Base-by-base conservation (phyloP, 2,888 invertebrate species). In the Drosophila barbarae region DNA sequence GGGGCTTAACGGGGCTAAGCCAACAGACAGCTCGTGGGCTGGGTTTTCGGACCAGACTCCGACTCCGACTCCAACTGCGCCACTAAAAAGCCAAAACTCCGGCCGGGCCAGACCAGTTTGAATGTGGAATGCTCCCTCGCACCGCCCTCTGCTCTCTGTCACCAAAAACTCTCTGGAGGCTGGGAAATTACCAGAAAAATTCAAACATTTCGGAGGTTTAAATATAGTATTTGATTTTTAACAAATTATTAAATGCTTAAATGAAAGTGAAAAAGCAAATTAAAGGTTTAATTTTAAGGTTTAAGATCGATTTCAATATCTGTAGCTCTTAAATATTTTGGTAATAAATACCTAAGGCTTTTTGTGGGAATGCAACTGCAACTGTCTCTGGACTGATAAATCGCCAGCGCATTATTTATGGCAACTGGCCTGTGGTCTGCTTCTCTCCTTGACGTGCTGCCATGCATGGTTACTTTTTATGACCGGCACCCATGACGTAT, bases 1-100 rank as follows among this genome's bases (percentile, higher is more conserved):
- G 80, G 58, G 83, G 80, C 83, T 79, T 79, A 79, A 63, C 73
- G 73, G 66, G 83, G 73, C 79, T 75, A 79, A 79, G 66, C 82
- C 74, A 78, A 81, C 82, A 64, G 77, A 64, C 73, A 42, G 44
- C 26, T 32, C 46, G 78, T 75, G 77, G 63, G 65, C 64, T 42
- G 56, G 56, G 61, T 8, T 38, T 46, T 7, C 3, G 28, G 41
- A 23, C 41, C 26, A n/a, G n/a, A 42, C 41, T 42, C n/a, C 8
- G n/a, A 42, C 41, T 42, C n/a, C 8, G 4, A 13, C 44, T 18
- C 44, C 12, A 18, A 46, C 30, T 30, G 44, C 18, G 15, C 9
- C n/a, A n/a, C 12, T 42, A 42, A 42, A 47, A 47, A 28, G 12
- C 39, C 12, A 15, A 15, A 26, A 46, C 47, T 55, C 12, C 8